phyloP scores from a whole-genome alignment of 2,797 vertebrate genomes.

The Tenualosa ilisha region DNA sequence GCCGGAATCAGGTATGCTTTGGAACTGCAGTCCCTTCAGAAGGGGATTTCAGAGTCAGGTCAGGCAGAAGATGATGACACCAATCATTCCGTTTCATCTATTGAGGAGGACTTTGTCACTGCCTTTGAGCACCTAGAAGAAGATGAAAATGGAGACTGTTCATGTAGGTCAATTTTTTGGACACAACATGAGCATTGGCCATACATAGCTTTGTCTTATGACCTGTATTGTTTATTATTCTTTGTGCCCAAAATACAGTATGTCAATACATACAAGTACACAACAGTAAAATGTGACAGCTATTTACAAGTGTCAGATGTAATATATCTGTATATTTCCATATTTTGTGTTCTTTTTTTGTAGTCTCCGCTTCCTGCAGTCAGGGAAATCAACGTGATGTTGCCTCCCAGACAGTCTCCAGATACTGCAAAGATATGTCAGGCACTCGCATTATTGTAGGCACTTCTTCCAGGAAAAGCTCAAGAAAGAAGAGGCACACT shows the following conservation, averaged over 20 bases:
- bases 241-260: neutral
- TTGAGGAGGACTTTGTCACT: constrained; percentile 98
- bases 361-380: constrained; percentile 67
- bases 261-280: neutral
- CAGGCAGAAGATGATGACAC: constrained; percentile 92
- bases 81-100: constrained; percentile 96
- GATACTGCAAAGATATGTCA: constrained; percentile 76
- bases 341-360: constrained; percentile 31
- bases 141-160: constrained; percentile 76
- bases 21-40: constrained; percentile 79
- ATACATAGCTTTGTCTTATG: neutral
- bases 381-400: constrained; percentile 82
- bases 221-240: neutral
- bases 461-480: constrained; percentile 73
- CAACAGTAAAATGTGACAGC: neutral
- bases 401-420: constrained; percentile 84
- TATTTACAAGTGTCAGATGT: neutral
- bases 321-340: neutral
- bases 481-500: constrained; percentile 67
- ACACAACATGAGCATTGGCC: neutral
- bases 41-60: constrained; percentile 66
- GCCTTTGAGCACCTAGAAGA: constrained; percentile 96
- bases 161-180: constrained; percentile 56
- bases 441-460: constrained; percentile 77
- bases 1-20: constrained; percentile 83